These are phyloP conservation scores for Chamaedrilus cognettii DNA, from an alignment of 2,888 invertebrate species.

Conservation along the genomic window DNA sequence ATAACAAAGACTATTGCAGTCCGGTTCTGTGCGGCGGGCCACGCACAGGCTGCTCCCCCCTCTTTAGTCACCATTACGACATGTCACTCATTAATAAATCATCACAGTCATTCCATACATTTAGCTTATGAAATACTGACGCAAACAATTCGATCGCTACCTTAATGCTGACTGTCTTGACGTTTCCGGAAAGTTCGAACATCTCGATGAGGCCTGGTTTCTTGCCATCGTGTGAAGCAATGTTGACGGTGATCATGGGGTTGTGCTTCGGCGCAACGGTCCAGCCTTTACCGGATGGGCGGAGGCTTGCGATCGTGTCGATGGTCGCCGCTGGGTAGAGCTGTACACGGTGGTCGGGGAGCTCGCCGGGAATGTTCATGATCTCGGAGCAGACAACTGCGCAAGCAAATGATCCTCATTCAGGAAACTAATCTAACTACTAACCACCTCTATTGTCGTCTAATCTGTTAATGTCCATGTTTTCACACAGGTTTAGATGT, in stretches of 20 bases:
- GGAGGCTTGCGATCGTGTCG: not conserved
- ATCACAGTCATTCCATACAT: too few species aligned
- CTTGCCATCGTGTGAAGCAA: constrained; percentile 1
- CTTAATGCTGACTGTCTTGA: constrained; percentile 6
- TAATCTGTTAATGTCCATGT: too few species aligned
- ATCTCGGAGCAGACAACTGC: constrained; percentile 4
- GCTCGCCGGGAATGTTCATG: not conserved
- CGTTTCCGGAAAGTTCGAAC: constrained; percentile 11
- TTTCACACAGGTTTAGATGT: too few species aligned
- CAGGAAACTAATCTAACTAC: not conserved
- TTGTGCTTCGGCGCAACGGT: not conserved
- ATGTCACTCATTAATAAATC: too few species aligned
- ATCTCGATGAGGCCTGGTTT: constrained; percentile 6
- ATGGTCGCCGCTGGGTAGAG: constrained; percentile 1
- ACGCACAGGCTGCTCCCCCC: too few species aligned
- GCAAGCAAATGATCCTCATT: not conserved
- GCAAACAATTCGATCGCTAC: too few species aligned
- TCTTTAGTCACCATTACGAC: too few species aligned
- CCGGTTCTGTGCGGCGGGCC: too few species aligned
- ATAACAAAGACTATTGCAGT: too few species aligned
- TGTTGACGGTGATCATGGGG: constrained; percentile 8
- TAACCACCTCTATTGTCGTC: too few species aligned
- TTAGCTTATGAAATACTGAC: too few species aligned
- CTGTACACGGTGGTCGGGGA: not conserved
- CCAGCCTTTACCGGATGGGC: constrained; percentile 5